Evolutionary conservation across 1,140 invertebrate genomes (phyloP), one percentile per base, ranked within the genome.

Genomic region (Listronotus oregonensis): DNA sequence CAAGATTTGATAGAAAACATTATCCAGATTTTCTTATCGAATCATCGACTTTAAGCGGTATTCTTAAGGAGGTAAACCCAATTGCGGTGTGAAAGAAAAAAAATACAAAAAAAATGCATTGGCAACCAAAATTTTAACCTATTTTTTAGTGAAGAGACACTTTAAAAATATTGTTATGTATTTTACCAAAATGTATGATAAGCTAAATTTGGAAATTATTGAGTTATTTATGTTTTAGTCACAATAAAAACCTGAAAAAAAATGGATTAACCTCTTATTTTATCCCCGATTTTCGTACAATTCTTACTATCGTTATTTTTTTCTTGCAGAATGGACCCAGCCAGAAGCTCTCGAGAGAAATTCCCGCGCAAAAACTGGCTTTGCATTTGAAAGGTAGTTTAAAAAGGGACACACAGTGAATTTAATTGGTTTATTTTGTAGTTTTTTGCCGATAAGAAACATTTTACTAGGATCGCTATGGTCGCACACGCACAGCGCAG

Each of bases 1-100:
- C 79, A 92, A 91, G 79, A 89, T 94, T 76, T 89, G 64, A 66
- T 65, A 11, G n/a, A 40, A 57, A 18, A 8, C 6, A 27, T 27
- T 1, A 27, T 5, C 5, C 21, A 27, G 21, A 27, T 27, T 27
- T 27, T 27, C 21, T n/a, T 27, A 27, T 27, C 21, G 5, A 27
- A n/a, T n/a, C n/a, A n/a, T n/a, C n/a, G n/a, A n/a, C n/a, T n/a
- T n/a, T n/a, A n/a, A n/a, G n/a, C n/a, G n/a, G n/a, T n/a, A n/a
- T 27, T 27, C 5, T 27, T 27, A 37, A 42, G 56, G 56, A 65
- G 63, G 63, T 65, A 65, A 64, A 62, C 46, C 49, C 43, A 1
- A 9, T 27, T 27, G 5, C 1, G 9, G 39, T n/a, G 64, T 50
- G 27, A 56, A 67, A 63, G 39, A 47, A 59, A 58, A 67, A 42